A percentile compares a stretch with the other conserved stretches of the same genome.
phyloP scores from a whole-genome alignment of 2,797 vertebrate species.

The Tympanoctomys barrerae region DNA sequence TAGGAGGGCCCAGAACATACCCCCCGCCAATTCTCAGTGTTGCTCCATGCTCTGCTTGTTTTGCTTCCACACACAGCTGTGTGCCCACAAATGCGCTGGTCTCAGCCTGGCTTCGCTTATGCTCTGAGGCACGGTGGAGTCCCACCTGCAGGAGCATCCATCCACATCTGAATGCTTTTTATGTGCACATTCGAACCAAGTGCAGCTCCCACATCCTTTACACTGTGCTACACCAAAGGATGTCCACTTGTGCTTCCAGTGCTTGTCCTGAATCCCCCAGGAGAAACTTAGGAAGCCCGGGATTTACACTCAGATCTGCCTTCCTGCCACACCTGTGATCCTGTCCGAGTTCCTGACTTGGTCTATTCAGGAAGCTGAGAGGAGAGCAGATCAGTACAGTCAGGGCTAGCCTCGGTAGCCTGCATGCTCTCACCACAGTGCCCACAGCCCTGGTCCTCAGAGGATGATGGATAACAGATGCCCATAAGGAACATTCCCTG shows the following conservation, averaged over 20 bases:
- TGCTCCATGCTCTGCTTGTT: no score
- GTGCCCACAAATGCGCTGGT: neutral
- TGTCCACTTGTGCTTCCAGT: neutral
- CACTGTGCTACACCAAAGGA: neutral
- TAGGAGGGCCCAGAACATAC: neutral
- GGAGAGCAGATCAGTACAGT: neutral
- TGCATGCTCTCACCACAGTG: fast-evolving
- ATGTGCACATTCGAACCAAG: neutral
- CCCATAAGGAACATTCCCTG: neutral
- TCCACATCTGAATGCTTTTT: neutral
- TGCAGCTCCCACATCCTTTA: neutral
- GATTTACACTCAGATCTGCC: neutral
- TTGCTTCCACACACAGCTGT: neutral
- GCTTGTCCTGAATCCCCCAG: neutral
- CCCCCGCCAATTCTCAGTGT: neutral
- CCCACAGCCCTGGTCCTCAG: neutral
- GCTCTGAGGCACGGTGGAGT: neutral
- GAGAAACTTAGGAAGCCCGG: neutral
- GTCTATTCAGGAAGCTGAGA: neutral
- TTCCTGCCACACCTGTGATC: neutral
- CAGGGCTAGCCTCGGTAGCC: neutral
- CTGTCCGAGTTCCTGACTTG: neutral
- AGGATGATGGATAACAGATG: neutral
- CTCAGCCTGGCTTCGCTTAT: neutral
- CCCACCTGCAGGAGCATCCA: neutral